Evolutionary conservation across 2,113 vertebrate genomes (phyloP).

Genomic region (Cettia cetti): DNA sequence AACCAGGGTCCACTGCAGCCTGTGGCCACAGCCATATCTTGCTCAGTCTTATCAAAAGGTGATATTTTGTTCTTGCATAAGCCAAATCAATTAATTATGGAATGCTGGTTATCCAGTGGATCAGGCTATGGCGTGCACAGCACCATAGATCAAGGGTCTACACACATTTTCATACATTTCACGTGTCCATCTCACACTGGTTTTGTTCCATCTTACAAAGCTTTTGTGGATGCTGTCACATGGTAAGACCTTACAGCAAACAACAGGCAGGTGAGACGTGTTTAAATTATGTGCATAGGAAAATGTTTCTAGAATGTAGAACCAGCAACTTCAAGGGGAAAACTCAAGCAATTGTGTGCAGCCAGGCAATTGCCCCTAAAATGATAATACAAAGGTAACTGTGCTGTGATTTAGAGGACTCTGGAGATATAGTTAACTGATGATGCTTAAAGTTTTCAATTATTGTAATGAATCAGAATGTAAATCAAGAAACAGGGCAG

Average conservation of each 20-base stretch:
- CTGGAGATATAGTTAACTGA: not conserved
- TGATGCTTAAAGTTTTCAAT: not conserved
- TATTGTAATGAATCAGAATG: not conserved
- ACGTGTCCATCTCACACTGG: not conserved
- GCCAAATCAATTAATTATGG: not conserved
- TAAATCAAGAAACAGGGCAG: not conserved
- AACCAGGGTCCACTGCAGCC: fast-evolving
- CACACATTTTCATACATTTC: not conserved
- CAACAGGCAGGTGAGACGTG: not conserved
- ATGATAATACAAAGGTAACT: not conserved
- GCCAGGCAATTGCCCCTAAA: not conserved
- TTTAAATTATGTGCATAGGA: not conserved
- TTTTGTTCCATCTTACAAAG: not conserved
- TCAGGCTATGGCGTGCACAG: not conserved
- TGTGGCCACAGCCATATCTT: not conserved
- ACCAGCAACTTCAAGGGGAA: not conserved
- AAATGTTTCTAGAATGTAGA: not conserved
- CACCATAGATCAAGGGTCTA: not conserved
- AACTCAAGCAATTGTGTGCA: not conserved
- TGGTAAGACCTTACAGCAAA: not conserved
- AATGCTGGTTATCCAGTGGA: not conserved
- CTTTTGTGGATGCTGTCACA: not conserved
- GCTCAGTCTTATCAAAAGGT: not conserved
- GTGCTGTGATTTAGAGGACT: not conserved
- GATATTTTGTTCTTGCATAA: not conserved